Conservation (phyloP, 2,797 vertebrate species). For the Rhodeus uyekii region DNA sequence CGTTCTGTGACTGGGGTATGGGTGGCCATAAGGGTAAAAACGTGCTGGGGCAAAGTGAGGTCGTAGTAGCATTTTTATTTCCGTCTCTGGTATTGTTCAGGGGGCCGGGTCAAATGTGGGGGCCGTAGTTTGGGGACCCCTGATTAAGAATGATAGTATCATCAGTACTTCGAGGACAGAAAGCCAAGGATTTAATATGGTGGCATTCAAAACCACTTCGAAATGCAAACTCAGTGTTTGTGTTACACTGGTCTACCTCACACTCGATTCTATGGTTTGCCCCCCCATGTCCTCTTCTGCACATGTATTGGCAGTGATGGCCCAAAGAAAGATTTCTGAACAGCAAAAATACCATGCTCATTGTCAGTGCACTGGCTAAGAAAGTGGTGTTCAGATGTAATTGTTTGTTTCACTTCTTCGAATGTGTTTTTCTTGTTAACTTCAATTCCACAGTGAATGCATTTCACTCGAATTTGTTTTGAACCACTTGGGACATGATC, state of each 20-base stretch:
- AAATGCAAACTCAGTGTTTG: not conserved
- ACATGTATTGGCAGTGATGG: conserved; percentile 1
- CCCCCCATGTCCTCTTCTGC: not conserved
- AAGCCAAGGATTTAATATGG: no score
- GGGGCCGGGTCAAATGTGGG: no score
- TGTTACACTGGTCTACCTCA: not conserved
- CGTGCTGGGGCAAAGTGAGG: no score
- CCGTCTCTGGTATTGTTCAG: no score
- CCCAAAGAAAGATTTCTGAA: not conserved
- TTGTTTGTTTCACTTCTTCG: not conserved
- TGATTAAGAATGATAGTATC: not conserved
- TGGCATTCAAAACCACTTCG: not conserved
- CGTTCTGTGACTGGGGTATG: no score
- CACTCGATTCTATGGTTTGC: not conserved
- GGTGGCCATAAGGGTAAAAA: no score
- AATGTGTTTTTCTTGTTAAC: conserved; percentile 8
- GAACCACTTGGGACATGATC: not conserved
- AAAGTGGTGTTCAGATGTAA: not conserved
- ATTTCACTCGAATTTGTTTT: not conserved
- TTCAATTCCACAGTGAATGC: not conserved
- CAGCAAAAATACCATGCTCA: not conserved
- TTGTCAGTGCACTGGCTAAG: not conserved
- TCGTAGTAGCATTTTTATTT: no score
- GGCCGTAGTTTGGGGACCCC: no score
- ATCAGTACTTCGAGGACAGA: not conserved